Evolutionary conservation across 2,888 invertebrate species (phyloP).

Genomic region (Callyntrura guangdongensis): DNA sequence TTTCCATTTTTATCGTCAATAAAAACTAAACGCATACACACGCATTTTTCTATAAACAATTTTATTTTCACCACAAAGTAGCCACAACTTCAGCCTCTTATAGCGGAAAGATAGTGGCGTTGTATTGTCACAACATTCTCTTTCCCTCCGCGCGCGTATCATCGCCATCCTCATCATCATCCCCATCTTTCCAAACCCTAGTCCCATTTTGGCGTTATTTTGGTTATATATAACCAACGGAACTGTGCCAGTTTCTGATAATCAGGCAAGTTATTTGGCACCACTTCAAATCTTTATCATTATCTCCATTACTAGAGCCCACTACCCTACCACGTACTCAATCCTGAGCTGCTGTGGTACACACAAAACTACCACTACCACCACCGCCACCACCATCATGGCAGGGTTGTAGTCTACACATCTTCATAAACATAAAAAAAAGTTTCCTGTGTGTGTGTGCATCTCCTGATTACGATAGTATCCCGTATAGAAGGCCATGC

Average conservation of each 20-base stretch:
- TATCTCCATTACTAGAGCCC: constrained; percentile 66
- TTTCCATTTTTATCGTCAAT: constrained; percentile 35
- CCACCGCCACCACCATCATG: constrained; percentile 6
- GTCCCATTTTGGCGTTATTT: constrained; percentile 15
- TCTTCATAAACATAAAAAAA: constrained; percentile 39
- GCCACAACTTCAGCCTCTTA: neutral
- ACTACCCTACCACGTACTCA: neutral
- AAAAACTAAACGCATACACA: constrained; percentile 18
- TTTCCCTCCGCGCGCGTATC: neutral
- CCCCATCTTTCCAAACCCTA: neutral
- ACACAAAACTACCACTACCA: neutral
- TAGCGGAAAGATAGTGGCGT: neutral
- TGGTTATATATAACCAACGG: constrained; percentile 60
- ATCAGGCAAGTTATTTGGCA: constrained; percentile 78
- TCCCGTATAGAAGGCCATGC: neutral
- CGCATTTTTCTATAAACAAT: constrained; percentile 41
- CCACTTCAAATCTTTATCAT: constrained; percentile 74
- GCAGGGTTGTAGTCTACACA: neutral
- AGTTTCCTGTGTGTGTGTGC: constrained; percentile 51
- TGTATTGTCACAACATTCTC: neutral
- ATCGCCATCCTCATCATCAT: neutral
- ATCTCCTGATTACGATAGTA: constrained; percentile 6
- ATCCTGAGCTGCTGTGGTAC: neutral
- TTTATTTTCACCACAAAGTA: constrained; percentile 42
- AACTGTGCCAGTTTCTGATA: constrained; percentile 75